Evolutionary conservation across 1,140 invertebrate genomes (phyloP).

Genomic region (Drosophila cardini): DNA sequence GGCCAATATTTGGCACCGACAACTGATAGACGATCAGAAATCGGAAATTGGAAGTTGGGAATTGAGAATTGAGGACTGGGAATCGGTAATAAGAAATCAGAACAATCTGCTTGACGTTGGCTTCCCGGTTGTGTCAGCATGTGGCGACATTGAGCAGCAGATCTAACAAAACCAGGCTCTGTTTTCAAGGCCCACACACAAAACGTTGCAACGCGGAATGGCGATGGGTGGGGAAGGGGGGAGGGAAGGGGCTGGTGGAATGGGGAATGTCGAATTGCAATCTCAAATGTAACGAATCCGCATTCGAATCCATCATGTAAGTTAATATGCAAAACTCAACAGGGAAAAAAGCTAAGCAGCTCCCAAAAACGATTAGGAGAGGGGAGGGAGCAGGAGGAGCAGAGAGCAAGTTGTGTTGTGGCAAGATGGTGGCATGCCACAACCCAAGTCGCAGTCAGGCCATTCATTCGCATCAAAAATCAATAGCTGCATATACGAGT

Average conservation of each 20-base stretch:
- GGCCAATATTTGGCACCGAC: conserved; percentile 39
- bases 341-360: conserved; percentile 27
- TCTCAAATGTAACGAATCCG: conserved; percentile 58
- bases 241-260: too few relatives aligned
- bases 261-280: conserved; percentile 35
- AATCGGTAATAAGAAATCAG: conserved; percentile 2
- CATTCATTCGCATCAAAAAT: conserved; percentile 67
- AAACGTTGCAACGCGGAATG: background rate
- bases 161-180: conserved; percentile 19
- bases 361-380: background rate
- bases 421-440: conserved; percentile 15
- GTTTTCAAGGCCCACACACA: conserved; percentile 70
- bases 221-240: too few relatives aligned
- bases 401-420: conserved; percentile 8
- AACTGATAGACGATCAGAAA: background rate
- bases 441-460: conserved; percentile 16
- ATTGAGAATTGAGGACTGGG: too few relatives aligned
- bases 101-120: conserved; percentile 20
- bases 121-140: conserved; percentile 60
- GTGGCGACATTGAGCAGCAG: conserved; percentile 45
- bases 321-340: conserved; percentile 76
- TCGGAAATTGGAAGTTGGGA: too few relatives aligned
- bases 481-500: conserved; percentile 51
- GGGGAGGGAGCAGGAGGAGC: background rate
- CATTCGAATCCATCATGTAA: conserved; percentile 76